Evolutionary conservation across 2,888 invertebrate genomes (phyloP).

Genomic region (Himalopsyche kuldschensis): DNA sequence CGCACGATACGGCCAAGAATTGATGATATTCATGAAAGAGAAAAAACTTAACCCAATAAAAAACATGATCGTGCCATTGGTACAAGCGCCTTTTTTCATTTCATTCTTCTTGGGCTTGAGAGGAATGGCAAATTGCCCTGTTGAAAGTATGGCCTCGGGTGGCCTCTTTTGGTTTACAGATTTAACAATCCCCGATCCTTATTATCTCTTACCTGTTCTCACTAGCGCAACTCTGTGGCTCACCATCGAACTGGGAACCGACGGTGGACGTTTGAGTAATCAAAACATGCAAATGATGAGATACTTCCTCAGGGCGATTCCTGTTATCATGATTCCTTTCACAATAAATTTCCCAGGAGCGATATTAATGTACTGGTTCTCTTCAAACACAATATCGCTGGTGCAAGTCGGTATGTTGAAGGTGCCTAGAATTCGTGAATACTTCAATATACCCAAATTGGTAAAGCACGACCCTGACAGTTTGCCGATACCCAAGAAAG

Average conservation of each 20-base stretch:
- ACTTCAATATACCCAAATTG: constrained; percentile 73
- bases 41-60: constrained; percentile 80
- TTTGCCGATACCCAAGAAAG: constrained; percentile 71
- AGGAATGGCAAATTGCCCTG: constrained; percentile 86
- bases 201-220: constrained; percentile 80
- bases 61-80: constrained; percentile 74
- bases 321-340: constrained; percentile 80
- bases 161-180: constrained; percentile 93
- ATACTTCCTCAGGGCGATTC: constrained; percentile 74
- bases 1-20: constrained; percentile 73
- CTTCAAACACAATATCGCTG: constrained; percentile 84
- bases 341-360: constrained; percentile 87
- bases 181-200: constrained; percentile 88
- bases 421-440: constrained; percentile 71
- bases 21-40: constrained; percentile 80
- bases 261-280: constrained; percentile 67
- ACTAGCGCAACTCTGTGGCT: constrained; percentile 81
- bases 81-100: constrained; percentile 87
- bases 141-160: constrained; percentile 86
- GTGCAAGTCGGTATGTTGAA: constrained; percentile 77
- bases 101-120: constrained; percentile 89
- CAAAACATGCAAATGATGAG: constrained; percentile 72
- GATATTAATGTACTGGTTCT: constrained; percentile 87
- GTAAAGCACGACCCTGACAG: constrained; percentile 60
- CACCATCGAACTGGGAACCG: constrained; percentile 83